phyloP scores from a whole-genome alignment of 1,140 invertebrate species.

The Drosophila nasuta region DNA sequence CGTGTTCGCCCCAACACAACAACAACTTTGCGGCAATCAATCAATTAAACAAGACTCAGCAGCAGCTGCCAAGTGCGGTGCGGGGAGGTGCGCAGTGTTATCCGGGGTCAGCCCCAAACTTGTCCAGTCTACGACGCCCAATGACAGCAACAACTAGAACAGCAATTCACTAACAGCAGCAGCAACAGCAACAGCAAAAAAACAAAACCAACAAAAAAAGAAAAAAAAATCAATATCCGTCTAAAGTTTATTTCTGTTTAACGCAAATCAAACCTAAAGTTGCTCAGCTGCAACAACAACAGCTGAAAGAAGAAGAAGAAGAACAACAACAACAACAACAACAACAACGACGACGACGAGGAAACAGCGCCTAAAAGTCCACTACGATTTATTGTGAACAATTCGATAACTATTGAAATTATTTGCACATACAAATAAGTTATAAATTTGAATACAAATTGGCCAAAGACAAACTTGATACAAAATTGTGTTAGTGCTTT shows the following conservation, averaged over 20 bases:
- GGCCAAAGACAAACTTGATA: slow-evolving; percentile 8
- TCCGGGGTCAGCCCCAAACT: slow-evolving; percentile 8
- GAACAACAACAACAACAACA: slow-evolving; percentile 28
- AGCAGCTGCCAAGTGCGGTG: slow-evolving; percentile 28
- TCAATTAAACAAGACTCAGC: slow-evolving; percentile 59
- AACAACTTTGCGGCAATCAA: slow-evolving; percentile 62
- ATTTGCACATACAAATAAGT: slow-evolving; percentile 14
- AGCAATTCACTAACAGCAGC: neutral
- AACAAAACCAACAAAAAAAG: slow-evolving; percentile 48
- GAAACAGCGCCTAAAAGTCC: slow-evolving; percentile 24
- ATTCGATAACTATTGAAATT: slow-evolving; percentile 9
- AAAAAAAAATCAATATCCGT: slow-evolving; percentile 84
- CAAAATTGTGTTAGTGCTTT: slow-evolving; percentile 42
- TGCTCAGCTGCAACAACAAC: slow-evolving; percentile 27
- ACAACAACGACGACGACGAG: slow-evolving; percentile 9
- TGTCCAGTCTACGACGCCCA: slow-evolving; percentile 41
- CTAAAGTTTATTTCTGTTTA: slow-evolving; percentile 84
- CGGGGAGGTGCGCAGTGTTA: neutral
- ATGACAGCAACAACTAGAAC: slow-evolving; percentile 40
- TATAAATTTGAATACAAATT: slow-evolving; percentile 23
- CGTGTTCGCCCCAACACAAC: slow-evolving; percentile 23
- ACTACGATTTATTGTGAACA: slow-evolving; percentile 21
- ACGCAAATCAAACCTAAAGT: slow-evolving; percentile 59
- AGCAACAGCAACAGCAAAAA: slow-evolving; percentile 33
- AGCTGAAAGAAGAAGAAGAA: too few relatives aligned